Percentiles rank a stretch among this genome's conserved stretches.
Conservation (phyloP, 2,797 vertebrate genomes). For the Eulemur coronatus region DNA sequence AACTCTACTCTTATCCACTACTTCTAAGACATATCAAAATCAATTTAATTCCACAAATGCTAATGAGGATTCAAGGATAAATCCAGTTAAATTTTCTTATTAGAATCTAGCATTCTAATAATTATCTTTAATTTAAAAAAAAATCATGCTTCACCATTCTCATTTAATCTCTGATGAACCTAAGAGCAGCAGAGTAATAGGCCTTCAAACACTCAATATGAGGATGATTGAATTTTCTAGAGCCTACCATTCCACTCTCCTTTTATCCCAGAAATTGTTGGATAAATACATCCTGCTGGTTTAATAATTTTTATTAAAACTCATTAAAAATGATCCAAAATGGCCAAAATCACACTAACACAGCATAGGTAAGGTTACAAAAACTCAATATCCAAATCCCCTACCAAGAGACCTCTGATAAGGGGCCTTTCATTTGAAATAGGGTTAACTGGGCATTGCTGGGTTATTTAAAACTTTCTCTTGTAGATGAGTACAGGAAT, state of each 20-base stretch:
- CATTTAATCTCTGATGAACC: background rate
- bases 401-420: background rate
- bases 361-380: background rate
- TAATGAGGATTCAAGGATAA: slow-evolving; percentile 52
- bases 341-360: background rate
- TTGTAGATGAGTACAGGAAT: background rate
- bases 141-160: background rate
- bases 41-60: slow-evolving; percentile 29
- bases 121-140: slow-evolving; percentile 52
- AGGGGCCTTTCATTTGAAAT: background rate
- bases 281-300: background rate
- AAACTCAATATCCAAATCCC: background rate
- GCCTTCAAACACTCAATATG: background rate
- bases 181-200: background rate
- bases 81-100: slow-evolving; percentile 58
- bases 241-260: background rate
- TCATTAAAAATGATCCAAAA: background rate
- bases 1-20: background rate
- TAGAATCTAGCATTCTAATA: slow-evolving; percentile 45
- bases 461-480: slow-evolving; percentile 23
- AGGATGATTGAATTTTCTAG: background rate
- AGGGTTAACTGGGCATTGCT: background rate
- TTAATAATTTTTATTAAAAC: background rate
- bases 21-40: slow-evolving; percentile 14
- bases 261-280: background rate